phyloP scores from a whole-genome alignment of 1,140 invertebrate genomes.

The Drosophila varians region DNA sequence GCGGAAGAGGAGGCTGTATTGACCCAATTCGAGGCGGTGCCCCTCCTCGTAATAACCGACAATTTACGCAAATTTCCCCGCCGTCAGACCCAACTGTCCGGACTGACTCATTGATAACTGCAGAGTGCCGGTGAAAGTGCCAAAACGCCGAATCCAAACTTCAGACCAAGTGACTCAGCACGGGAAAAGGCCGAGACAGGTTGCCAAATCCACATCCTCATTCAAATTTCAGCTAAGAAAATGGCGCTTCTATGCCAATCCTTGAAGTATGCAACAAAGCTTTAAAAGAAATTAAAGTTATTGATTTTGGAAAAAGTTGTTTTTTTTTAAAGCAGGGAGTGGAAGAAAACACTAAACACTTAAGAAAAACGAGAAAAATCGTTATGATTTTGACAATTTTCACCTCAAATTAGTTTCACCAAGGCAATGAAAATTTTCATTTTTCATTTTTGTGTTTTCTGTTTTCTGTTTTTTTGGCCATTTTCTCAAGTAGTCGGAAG shows the following conservation, averaged over 20 bases:
- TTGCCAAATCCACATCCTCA: constrained; percentile 35
- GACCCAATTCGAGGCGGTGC: constrained; percentile 43
- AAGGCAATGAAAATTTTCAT: constrained; percentile 52
- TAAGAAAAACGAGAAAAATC: no score
- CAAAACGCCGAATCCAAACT: constrained; percentile 17
- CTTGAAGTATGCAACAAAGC: no score
- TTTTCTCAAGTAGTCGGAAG: constrained; percentile 42
- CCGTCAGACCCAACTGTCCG: not conserved
- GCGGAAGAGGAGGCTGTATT: constrained; percentile 38
- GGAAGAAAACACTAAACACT: no score
- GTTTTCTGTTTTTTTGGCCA: no score
- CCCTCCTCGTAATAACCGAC: constrained; percentile 42
- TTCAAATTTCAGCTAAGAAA: no score
- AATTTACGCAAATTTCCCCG: constrained; percentile 46
- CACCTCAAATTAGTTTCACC: constrained; percentile 68
- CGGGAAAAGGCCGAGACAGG: constrained; percentile 41
- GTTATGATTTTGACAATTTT: constrained; percentile 64
- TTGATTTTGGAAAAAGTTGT: not conserved
- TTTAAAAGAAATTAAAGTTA: no score
- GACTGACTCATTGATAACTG: constrained; percentile 49
- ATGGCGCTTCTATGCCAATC: no score
- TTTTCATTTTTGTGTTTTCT: constrained; percentile 27
- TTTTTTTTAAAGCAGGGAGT: no score
- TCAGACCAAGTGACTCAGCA: constrained; percentile 32
- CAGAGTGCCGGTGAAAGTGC: constrained; percentile 45